Evolutionary conservation across 92 coral and sea anemone genomes (phyloP), one percentile per base, ranked within the genome.

Genomic region (Virgularia gustaviana): DNA sequence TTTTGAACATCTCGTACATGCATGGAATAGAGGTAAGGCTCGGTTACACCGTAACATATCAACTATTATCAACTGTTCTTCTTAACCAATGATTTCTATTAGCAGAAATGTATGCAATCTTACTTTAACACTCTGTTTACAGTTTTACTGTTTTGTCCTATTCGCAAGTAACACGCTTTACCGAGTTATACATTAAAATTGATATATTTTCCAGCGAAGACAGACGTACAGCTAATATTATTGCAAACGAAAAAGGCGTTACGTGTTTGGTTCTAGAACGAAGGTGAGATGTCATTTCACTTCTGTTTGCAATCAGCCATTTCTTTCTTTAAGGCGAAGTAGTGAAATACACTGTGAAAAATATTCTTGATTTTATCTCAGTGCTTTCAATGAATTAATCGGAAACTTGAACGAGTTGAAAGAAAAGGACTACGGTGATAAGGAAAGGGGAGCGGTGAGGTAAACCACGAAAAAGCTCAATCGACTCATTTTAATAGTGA

Each of bases 191-290:
- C n/a, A n/a, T n/a, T n/a, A n/a, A n/a, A n/a, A n/a, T n/a, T 41
- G 42, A 29, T 63, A 6, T 35, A 36, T 59, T 36, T 52, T 82
- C 37, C 75, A 92, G 98, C 57, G 98, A 92, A 67, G 98, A 92
- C 70, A 87, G 96, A 63, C 78, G 98, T 18, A 92, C 98, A 15
- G 98, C 98, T 9, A 92, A 81, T 68, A 90, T 92, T 0, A 89
- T 92, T 16, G 89, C 98, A 28, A 90, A 85, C 38, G 76, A 83
- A 4, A 71, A 83, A 0, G 98, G 96, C 25, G 98, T 92, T 9
- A 91, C 85, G 35, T 92, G 98, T 38, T 81, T 92, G 15, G 98
- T 92, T 5, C 72, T 92, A 36, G 98, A 92, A 64, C 71, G 98
- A 79, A 87, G 88, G 98, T 92, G 55, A 86, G 89, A 57, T 0